Percentiles rank a stretch among this genome's conserved stretches.
phyloP scores from a whole-genome alignment of 2,113 vertebrate genomes.

The Pelvicachromis taeniatus region DNA sequence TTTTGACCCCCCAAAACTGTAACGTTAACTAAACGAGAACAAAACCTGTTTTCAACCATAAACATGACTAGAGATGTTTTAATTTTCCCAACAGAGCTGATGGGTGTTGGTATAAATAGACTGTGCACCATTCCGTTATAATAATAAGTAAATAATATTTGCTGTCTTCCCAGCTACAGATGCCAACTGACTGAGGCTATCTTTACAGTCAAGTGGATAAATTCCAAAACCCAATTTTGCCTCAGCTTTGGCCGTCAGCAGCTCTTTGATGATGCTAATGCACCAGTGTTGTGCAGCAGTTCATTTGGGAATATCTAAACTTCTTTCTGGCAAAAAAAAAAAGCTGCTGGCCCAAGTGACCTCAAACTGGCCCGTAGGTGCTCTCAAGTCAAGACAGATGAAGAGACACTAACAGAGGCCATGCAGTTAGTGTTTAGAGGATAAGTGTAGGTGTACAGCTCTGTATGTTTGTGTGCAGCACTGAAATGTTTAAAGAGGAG shows the following conservation, averaged over 20 bases:
- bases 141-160: background rate
- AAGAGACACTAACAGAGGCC: background rate
- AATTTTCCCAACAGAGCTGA: background rate
- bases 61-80: no score
- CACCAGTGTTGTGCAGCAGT: background rate
- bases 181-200: background rate
- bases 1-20: background rate
- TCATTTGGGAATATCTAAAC: background rate
- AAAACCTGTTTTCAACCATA: background rate
- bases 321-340: background rate
- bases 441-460: background rate
- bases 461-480: background rate
- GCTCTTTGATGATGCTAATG: background rate
- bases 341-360: background rate
- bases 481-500: constrained; percentile 34
- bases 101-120: background rate
- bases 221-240: background rate
- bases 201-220: background rate
- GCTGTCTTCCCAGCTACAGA: background rate
- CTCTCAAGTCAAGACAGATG: background rate
- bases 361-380: background rate
- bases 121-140: background rate
- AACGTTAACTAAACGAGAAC: background rate
- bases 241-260: background rate
- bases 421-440: background rate